Conservation (phyloP, 2,888 invertebrate species). For the Spilosoma lubricipeda region DNA sequence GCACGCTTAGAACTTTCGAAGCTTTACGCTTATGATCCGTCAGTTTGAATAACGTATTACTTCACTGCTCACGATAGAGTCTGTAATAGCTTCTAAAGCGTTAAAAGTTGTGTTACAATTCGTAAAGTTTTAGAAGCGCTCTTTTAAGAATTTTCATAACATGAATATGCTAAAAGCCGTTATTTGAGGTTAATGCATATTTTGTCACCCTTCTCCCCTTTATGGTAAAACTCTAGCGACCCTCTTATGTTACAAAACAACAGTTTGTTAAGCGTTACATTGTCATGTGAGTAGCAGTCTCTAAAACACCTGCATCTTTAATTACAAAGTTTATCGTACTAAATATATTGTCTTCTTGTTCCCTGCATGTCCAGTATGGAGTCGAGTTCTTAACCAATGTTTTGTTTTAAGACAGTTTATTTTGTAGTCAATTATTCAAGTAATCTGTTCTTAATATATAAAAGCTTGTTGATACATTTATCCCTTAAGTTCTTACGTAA, state of each 20-base stretch:
- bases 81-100: neutral
- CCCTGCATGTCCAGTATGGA: too few species aligned
- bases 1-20: constrained; percentile 40
- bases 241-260: neutral
- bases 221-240: neutral
- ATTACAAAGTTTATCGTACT: neutral
- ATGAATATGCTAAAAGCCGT: neutral
- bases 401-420: neutral
- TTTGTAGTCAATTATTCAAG: neutral
- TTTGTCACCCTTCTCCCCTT: neutral
- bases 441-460: neutral
- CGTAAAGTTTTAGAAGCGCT: neutral
- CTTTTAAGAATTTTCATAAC: neutral
- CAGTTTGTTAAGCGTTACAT: neutral
- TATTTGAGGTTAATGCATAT: neutral
- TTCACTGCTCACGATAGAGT: neutral
- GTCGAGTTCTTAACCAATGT: neutral
- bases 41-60: neutral
- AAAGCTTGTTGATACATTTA: neutral
- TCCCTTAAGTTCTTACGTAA: neutral
- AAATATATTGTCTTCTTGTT: neutral
- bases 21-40: constrained; percentile 32
- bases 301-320: neutral
- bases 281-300: neutral
- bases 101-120: neutral